A percentile compares a stretch with the other conserved stretches of the same genome.
phyloP scores from a whole-genome alignment of 2,797 vertebrate species.

The Alectoris magna region DNA sequence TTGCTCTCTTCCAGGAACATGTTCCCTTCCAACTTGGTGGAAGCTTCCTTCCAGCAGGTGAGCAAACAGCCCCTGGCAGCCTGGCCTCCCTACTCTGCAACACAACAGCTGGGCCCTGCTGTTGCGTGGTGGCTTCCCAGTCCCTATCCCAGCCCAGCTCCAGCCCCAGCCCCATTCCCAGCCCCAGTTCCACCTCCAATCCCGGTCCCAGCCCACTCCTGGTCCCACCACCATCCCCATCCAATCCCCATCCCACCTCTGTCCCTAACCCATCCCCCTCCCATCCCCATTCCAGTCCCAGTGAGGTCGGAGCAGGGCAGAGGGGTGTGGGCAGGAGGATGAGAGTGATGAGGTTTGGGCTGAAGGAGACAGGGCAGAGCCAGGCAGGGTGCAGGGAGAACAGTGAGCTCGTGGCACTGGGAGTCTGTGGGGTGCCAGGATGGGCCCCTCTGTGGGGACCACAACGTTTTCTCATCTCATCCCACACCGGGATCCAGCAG shows the following conservation, averaged over 20 bases:
- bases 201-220: too few species aligned
- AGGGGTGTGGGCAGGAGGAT: neutral
- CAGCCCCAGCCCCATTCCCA: too few species aligned
- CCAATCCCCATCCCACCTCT: too few species aligned
- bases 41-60: constrained; percentile 92
- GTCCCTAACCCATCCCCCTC: too few species aligned
- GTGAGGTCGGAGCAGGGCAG: accelerated
- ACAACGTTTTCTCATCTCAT: accelerated
- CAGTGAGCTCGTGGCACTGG: accelerated
- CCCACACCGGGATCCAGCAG: neutral
- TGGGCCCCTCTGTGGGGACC: accelerated
- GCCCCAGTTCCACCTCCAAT: too few species aligned
- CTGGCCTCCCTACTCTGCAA: too few species aligned
- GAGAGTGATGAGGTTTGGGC: neutral
- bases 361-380: neutral
- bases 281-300: neutral
- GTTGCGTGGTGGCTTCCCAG: accelerated
- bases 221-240: too few species aligned
- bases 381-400: neutral
- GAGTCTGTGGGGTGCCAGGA: neutral
- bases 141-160: too few species aligned
- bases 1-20: constrained; percentile 84
- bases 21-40: constrained; percentile 91
- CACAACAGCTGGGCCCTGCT: accelerated
- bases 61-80: neutral